Conservation (phyloP, 2,888 invertebrate species). For the Ochropacha duplaris region DNA sequence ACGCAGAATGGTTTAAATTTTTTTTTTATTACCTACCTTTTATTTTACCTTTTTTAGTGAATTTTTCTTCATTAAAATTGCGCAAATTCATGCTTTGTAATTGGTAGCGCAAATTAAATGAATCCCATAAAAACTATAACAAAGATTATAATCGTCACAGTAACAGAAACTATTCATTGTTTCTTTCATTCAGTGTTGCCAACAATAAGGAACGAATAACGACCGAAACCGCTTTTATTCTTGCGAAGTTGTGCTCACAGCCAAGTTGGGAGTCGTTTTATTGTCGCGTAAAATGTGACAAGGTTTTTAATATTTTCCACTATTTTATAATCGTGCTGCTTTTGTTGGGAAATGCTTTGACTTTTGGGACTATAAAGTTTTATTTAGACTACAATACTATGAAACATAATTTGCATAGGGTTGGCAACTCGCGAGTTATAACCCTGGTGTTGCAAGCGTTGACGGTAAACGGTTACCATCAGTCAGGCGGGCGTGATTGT, state of each 20-base stretch:
- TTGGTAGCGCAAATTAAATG: neutral
- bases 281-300: conserved; percentile 3
- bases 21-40: too few relatives aligned
- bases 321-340: neutral
- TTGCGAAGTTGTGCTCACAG: conserved; percentile 12
- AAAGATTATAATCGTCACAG: conserved; percentile 4
- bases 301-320: conserved; percentile 1
- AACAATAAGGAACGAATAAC: conserved; percentile 32
- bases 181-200: conserved; percentile 12
- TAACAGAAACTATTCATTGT: conserved; percentile 5
- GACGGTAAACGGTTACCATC: too few relatives aligned
- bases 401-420: too few relatives aligned
- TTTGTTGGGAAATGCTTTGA: neutral
- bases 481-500: too few relatives aligned
- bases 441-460: too few relatives aligned
- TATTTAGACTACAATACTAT: too few relatives aligned
- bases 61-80: neutral
- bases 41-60: neutral
- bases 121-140: neutral
- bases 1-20: too few relatives aligned
- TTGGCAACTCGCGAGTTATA: too few relatives aligned
- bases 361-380: neutral
- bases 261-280: conserved; percentile 4
- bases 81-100: neutral
- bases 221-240: conserved; percentile 21